phyloP scores from a whole-genome alignment of 2,797 vertebrate genomes.

The Cryptoblepharus egeriae region DNA sequence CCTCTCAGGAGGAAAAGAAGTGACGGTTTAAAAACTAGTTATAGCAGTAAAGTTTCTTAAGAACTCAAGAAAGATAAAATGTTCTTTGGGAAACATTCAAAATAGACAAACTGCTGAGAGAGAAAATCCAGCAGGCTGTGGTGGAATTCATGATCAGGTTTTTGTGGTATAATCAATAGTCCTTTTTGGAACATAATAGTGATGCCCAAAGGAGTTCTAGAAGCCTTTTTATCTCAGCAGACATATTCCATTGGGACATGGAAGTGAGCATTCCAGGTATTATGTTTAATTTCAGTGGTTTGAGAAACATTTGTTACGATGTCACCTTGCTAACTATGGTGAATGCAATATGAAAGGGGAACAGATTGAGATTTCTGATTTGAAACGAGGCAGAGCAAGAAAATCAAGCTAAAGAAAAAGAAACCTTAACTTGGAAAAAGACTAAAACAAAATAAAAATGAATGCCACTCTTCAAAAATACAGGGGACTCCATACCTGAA shows the following conservation, averaged over 20 bases:
- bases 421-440: background rate
- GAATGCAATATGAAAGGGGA: background rate
- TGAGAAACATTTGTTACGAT: background rate
- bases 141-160: conserved; percentile 1
- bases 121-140: conserved; percentile 1
- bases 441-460: background rate
- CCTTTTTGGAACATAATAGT: conserved; percentile 15
- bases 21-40: background rate
- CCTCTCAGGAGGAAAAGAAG: background rate
- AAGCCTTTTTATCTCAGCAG: conserved; percentile 17
- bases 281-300: fast-evolving
- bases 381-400: background rate
- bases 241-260: background rate
- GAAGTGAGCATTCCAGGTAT: background rate
- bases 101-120: background rate
- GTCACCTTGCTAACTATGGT: background rate
- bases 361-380: background rate
- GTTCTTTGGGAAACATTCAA: background rate
- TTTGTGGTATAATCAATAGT: conserved; percentile 10
- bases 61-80: conserved; percentile 10
- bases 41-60: conserved; percentile 9
- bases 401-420: background rate
- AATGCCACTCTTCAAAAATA: background rate
- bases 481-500: background rate
- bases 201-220: background rate